phyloP scores from a whole-genome alignment of 2,797 vertebrate genomes.

The Pantherophis alleghaniensis region DNA sequence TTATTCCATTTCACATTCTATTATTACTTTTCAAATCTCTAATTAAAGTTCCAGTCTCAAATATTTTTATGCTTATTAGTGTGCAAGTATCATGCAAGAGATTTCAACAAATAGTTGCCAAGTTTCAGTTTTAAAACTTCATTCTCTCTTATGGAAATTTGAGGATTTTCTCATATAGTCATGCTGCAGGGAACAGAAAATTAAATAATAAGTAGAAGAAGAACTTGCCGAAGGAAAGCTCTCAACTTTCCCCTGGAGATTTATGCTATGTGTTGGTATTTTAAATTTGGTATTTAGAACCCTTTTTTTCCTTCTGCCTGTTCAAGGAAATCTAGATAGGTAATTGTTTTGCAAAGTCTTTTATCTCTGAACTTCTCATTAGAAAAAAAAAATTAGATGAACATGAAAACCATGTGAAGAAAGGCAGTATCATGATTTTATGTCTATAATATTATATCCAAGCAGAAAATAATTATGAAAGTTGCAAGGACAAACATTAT shows the following conservation, averaged over 20 bases:
- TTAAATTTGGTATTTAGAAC: background rate
- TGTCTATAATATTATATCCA: background rate
- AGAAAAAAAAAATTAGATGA: slow-evolving; percentile 6
- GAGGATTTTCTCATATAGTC: slow-evolving; percentile 23
- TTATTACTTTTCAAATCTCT: background rate
- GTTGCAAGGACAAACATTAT: background rate
- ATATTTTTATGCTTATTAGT: background rate
- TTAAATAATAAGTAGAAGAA: slow-evolving; percentile 1
- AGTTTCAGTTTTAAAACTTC: background rate
- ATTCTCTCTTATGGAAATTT: slow-evolving; percentile 22
- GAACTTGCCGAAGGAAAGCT: slow-evolving; percentile 17
- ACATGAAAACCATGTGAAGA: slow-evolving; percentile 16
- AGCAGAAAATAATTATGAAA: background rate
- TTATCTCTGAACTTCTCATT: background rate
- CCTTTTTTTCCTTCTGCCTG: slow-evolving; percentile 18
- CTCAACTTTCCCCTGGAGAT: slow-evolving; percentile 1
- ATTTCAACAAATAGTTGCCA: background rate
- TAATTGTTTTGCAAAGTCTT: slow-evolving; percentile 3
- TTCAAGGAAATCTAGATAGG: slow-evolving; percentile 23
- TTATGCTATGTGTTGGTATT: background rate
- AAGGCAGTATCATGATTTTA: background rate
- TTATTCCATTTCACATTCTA: background rate
- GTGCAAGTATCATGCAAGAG: background rate
- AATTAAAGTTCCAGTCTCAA: background rate
- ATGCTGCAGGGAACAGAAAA: slow-evolving; percentile 12